Conservation (phyloP, 2,113 vertebrate species). For the Raja brachyura region DNA sequence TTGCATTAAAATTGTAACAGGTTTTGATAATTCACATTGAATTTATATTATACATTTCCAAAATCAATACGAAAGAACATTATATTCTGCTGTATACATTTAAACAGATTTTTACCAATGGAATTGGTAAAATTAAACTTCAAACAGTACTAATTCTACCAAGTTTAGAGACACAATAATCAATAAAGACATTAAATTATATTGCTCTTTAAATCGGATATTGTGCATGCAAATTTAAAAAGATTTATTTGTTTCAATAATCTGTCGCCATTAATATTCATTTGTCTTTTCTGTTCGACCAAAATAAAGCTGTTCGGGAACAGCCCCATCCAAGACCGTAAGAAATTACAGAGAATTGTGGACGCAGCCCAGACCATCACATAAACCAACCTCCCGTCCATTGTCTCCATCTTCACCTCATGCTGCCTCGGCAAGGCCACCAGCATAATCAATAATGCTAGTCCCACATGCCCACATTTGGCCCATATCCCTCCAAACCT, state of each 20-base stretch:
- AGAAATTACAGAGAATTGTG: too few relatives aligned
- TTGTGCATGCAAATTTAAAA: slow-evolving; percentile 5
- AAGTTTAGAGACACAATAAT: not conserved
- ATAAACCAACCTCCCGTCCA: too few relatives aligned
- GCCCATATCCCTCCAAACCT: too few relatives aligned
- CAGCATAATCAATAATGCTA: too few relatives aligned
- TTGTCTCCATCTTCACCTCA: too few relatives aligned
- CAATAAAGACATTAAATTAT: slow-evolving; percentile 28
- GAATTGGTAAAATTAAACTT: not conserved
- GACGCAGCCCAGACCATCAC: too few relatives aligned
- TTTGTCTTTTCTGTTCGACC: not conserved
- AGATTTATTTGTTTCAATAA: not conserved
- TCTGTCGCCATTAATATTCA: slow-evolving; percentile 28
- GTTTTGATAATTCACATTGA: not conserved
- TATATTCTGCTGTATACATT: not conserved
- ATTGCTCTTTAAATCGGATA: slow-evolving; percentile 2
- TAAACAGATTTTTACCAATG: not conserved
- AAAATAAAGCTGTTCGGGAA: not conserved
- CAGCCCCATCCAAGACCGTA: too few relatives aligned
- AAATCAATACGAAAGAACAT: not conserved
- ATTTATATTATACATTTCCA: not conserved
- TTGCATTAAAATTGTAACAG: not conserved
- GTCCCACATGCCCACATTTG: too few relatives aligned
- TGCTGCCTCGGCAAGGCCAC: too few relatives aligned
- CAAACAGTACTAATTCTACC: not conserved